Evolutionary conservation across 2,113 vertebrate genomes (phyloP).

Genomic region (Rhinichthys klamathensis): DNA sequence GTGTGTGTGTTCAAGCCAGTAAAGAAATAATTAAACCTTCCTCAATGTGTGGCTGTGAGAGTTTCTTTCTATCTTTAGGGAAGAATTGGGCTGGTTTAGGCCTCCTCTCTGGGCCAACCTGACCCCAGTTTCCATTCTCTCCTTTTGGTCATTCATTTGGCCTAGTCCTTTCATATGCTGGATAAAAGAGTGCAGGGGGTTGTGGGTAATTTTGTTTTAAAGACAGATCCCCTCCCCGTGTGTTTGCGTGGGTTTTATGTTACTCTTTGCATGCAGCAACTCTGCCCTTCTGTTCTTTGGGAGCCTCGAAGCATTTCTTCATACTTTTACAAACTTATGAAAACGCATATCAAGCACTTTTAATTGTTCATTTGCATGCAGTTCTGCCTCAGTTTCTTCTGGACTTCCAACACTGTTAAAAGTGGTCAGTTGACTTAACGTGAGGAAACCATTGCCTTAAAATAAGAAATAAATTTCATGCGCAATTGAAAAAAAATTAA

Average conservation of each 20-base stretch:
- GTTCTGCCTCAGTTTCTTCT: neutral
- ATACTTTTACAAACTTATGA: neutral
- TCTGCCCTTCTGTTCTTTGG: constrained; percentile 26
- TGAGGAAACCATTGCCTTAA: too few species aligned
- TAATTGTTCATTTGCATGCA: neutral
- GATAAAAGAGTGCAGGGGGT: constrained; percentile 77
- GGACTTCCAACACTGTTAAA: neutral
- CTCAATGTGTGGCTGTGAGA: constrained; percentile 69
- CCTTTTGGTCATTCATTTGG: constrained; percentile 82
- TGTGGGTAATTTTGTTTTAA: constrained; percentile 78
- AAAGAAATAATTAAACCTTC: constrained; percentile 85
- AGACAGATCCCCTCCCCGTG: constrained; percentile 68
- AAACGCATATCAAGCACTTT: neutral
- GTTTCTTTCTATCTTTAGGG: constrained; percentile 55
- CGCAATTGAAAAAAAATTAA: too few species aligned
- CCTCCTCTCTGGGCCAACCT: constrained; percentile 63
- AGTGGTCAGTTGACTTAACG: too few species aligned
- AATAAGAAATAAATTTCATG: too few species aligned
- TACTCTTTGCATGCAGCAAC: constrained; percentile 50
- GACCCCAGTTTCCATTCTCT: constrained; percentile 70
- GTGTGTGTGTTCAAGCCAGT: constrained; percentile 85
- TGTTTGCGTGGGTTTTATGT: constrained; percentile 71
- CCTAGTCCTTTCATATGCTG: constrained; percentile 82
- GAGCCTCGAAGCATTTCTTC: neutral
- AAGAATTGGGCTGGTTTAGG: constrained; percentile 56